These are phyloP conservation scores for western clawed frog (Xenopus tropicalis) DNA, from an alignment of 2,113 vertebrate species.

Conservation along the genomic window UCB_Xtro_10.0 CM004452.2:4367001-4367500, in stretches of 20 bases:
- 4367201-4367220: constrained; percentile 88
- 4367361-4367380: constrained; percentile 90
- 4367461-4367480: too few species aligned
- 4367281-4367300: too few species aligned
- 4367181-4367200: constrained; percentile 90
- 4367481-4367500: too few species aligned
- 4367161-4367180: constrained; percentile 83
- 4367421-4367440: too few species aligned
- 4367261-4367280: too few species aligned
- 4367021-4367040: too few species aligned
- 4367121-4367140: constrained; percentile 72
- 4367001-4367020: too few species aligned
- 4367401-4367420: constrained; percentile 12
- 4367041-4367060: too few species aligned
- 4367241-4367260: constrained; percentile 7
- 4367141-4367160: constrained; percentile 84
- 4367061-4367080: too few species aligned
- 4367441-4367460: too few species aligned
- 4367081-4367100: too few species aligned
- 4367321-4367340: constrained; percentile 93
- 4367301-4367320: constrained; percentile 47
- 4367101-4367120: constrained; percentile 69
- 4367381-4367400: background rate
- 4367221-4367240: constrained; percentile 87
- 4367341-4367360: constrained; percentile 86